Conservation (phyloP, 2,797 vertebrate species). For the Astyanax mexicanus region DNA sequence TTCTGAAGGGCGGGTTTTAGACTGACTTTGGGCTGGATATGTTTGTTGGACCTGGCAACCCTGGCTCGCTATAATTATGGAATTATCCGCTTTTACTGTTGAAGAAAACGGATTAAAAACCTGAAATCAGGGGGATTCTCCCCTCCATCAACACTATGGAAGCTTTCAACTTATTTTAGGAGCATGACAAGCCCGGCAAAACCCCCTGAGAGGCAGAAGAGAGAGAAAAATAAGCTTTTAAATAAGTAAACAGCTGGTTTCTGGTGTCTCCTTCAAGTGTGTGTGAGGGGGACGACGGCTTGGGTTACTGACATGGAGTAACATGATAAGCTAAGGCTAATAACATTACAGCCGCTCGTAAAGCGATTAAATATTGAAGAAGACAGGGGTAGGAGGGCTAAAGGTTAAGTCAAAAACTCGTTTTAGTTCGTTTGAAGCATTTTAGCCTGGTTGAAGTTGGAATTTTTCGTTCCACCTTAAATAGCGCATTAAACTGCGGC, state of each 20-base stretch:
- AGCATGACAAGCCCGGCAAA: too few relatives aligned
- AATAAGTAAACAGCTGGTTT: slow-evolving; percentile 76
- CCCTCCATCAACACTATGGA: too few relatives aligned
- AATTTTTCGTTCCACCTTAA: too few relatives aligned
- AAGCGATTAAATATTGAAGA: slow-evolving; percentile 66
- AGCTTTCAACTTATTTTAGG: too few relatives aligned
- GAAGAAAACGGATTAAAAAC: too few relatives aligned
- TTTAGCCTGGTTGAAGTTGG: not conserved
- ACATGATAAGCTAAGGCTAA: slow-evolving; percentile 64
- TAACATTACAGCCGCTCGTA: slow-evolving; percentile 59
- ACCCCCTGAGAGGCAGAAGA: not conserved
- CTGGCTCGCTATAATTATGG: too few relatives aligned
- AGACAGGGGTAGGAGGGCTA: slow-evolving; percentile 42
- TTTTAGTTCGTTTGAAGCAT: not conserved
- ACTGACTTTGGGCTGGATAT: too few relatives aligned
- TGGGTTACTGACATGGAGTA: slow-evolving; percentile 68
- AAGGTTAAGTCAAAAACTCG: not conserved
- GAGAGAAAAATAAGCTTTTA: slow-evolving; percentile 55
- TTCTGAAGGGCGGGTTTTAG: too few relatives aligned
- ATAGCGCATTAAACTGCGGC: too few relatives aligned
- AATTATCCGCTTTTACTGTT: too few relatives aligned
- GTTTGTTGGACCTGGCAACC: too few relatives aligned
- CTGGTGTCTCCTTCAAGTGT: slow-evolving; percentile 72
- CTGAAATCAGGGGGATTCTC: too few relatives aligned
- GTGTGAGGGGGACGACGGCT: slow-evolving; percentile 66